Percentiles rank a stretch among this genome's conserved stretches.
These are phyloP conservation scores for Vanacampus margaritifer DNA, from an alignment of 2,113 vertebrate genomes.

Conservation along the genomic window DNA sequence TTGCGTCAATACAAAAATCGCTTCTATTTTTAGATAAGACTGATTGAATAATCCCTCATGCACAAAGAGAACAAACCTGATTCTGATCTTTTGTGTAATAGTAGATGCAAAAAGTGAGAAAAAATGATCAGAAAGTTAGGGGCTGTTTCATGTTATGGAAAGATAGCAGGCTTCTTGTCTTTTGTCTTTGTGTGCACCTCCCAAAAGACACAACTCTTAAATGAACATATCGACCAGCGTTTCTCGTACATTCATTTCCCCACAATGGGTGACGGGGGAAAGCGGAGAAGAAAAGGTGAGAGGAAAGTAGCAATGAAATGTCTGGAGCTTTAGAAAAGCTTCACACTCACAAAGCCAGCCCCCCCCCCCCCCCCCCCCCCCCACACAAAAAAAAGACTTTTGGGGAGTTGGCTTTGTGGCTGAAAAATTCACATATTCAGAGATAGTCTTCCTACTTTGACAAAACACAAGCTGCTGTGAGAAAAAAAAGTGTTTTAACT, in stretches of 20 bases:
- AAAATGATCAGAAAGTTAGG: neutral
- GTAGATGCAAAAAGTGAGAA: constrained; percentile 12
- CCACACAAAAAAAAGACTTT: constrained; percentile 58
- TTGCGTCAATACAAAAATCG: constrained; percentile 47
- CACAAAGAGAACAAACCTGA: constrained; percentile 45
- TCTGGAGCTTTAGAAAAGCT: constrained; percentile 64
- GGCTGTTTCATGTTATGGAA: constrained; percentile 1
- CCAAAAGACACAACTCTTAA: constrained; percentile 59
- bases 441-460: constrained; percentile 46
- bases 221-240: constrained; percentile 64
- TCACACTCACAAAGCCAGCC: constrained; percentile 60
- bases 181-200: constrained; percentile 28
- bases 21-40: constrained; percentile 61
- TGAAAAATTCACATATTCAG: constrained; percentile 70
- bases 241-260: constrained; percentile 61
- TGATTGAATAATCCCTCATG: constrained; percentile 56
- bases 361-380: constrained; percentile 51
- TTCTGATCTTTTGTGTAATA: constrained; percentile 30
- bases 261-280: constrained; percentile 27
- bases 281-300: constrained; percentile 17
- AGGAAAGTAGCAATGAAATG: constrained; percentile 41
- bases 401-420: constrained; percentile 67
- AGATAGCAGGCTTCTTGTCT: constrained; percentile 22
- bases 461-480: constrained; percentile 41
- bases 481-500: neutral